These are phyloP conservation scores for Xenentodon cancila DNA, from an alignment of 2,797 vertebrate genomes.

Conservation along the genomic window DNA sequence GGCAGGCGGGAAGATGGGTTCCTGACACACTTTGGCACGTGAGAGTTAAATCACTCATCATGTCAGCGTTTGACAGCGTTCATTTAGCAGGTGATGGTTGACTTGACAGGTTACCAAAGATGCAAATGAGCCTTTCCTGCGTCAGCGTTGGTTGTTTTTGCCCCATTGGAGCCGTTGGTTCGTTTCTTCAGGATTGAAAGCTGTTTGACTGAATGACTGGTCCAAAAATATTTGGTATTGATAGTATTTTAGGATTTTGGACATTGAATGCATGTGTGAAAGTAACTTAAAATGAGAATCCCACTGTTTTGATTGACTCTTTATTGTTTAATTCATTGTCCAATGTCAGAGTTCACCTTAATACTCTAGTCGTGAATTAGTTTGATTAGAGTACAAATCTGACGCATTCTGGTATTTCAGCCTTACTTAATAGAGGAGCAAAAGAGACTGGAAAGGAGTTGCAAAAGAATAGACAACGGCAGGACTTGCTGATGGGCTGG, in stretches of 20 bases:
- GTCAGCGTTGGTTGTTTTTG: conserved; percentile 42
- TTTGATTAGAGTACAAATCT: conserved; percentile 61
- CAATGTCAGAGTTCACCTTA: conserved; percentile 12
- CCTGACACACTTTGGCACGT: conserved; percentile 75
- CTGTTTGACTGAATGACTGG: conserved; percentile 18
- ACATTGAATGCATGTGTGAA: conserved; percentile 35
- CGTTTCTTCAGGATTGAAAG: conserved; percentile 49
- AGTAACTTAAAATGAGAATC: conserved; percentile 10
- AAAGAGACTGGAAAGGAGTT: conserved; percentile 9
- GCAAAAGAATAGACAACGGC: conserved; percentile 63
- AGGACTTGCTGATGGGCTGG: conserved; percentile 61
- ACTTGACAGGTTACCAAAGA: conserved; percentile 80
- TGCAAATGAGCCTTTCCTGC: conserved; percentile 83
- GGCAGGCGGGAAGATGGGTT: conserved; percentile 76
- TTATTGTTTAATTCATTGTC: background rate
- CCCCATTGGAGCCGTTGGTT: conserved; percentile 77
- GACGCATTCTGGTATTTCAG: conserved; percentile 67
- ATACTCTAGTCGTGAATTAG: conserved; percentile 37
- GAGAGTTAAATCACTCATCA: conserved; percentile 59
- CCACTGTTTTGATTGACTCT: conserved; percentile 27
- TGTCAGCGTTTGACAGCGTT: conserved; percentile 73
- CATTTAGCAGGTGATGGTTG: conserved; percentile 76
- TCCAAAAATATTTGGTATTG: conserved; percentile 39
- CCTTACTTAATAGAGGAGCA: conserved; percentile 37
- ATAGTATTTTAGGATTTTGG: conserved; percentile 45